phyloP scores from a whole-genome alignment of 2,797 vertebrate genomes.

The Hippoglossus hippoglossus region DNA sequence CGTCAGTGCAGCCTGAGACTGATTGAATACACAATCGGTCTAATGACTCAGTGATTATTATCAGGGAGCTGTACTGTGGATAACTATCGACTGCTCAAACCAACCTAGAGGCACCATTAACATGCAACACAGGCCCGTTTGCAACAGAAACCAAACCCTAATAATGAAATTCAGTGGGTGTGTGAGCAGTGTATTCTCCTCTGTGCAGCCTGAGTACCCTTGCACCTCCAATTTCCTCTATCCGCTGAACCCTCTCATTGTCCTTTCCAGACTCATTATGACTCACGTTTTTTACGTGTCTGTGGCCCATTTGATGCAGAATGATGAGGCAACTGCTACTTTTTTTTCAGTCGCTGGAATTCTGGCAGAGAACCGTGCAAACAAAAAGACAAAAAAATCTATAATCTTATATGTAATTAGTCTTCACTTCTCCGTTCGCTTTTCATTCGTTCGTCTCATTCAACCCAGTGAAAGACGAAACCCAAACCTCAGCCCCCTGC shows the following conservation, averaged over 20 bases:
- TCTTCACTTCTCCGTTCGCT: no score
- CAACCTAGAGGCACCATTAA: slow-evolving; percentile 38
- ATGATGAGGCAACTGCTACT: slow-evolving; percentile 10
- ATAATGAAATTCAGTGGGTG: slow-evolving; percentile 55
- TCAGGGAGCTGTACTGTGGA: slow-evolving; percentile 33
- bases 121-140: slow-evolving; percentile 43
- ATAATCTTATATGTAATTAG: no score
- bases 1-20: slow-evolving; percentile 34
- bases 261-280: slow-evolving; percentile 33
- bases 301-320: slow-evolving; percentile 28
- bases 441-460: neutral
- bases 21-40: slow-evolving; percentile 39
- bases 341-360: slow-evolving; percentile 1
- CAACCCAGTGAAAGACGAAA: neutral
- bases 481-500: neutral
- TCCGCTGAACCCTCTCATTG: slow-evolving; percentile 15
- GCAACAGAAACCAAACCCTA: slow-evolving; percentile 19
- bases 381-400: slow-evolving; percentile 38
- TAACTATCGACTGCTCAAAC: slow-evolving; percentile 17
- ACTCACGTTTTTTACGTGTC: slow-evolving; percentile 14
- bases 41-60: slow-evolving; percentile 61
- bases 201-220: slow-evolving; percentile 34
- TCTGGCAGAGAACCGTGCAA: slow-evolving; percentile 29
- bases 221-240: slow-evolving; percentile 37
- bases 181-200: slow-evolving; percentile 26